A percentile compares a stretch with the other conserved stretches of the same genome.
These are phyloP conservation scores for Hypothenemus hampei DNA, from an alignment of 1,140 invertebrate species.

Conservation along the genomic window DNA sequence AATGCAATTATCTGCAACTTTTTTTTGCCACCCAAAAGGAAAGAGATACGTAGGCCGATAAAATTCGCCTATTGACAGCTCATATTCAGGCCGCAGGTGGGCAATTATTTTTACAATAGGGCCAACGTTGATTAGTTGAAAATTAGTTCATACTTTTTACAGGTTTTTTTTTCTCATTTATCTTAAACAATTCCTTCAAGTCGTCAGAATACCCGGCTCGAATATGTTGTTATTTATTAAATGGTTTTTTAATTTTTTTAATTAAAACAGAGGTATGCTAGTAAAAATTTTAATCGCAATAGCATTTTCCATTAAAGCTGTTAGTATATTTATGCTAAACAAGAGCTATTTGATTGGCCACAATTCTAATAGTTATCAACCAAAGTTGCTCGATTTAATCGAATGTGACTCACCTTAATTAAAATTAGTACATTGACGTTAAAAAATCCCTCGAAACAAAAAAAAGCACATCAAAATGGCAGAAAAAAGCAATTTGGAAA, in stretches of 20 bases:
- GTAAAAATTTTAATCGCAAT: too few relatives aligned
- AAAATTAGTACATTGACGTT: neutral
- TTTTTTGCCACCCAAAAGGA: slow-evolving; percentile 11
- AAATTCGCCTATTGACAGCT: slow-evolving; percentile 24
- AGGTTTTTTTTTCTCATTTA: neutral
- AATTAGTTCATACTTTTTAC: neutral
- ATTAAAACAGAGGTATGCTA: too few relatives aligned
- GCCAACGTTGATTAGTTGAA: neutral
- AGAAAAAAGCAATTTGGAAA: slow-evolving; percentile 16
- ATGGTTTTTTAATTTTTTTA: too few relatives aligned
- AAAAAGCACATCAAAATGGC: slow-evolving; percentile 19
- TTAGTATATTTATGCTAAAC: too few relatives aligned
- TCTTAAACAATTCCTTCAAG: neutral
- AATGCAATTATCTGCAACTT: slow-evolving; percentile 18
- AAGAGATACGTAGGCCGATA: slow-evolving; percentile 15
- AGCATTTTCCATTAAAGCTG: too few relatives aligned
- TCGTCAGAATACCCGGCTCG: neutral
- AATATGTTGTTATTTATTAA: too few relatives aligned
- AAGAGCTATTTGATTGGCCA: too few relatives aligned
- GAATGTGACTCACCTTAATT: too few relatives aligned
- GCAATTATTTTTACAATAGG: slow-evolving; percentile 20
- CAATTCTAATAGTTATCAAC: too few relatives aligned
- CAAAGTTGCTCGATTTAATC: too few relatives aligned
- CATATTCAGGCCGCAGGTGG: slow-evolving; percentile 1
- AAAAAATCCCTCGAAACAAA: neutral